These are phyloP conservation scores for Rhyacophila evoluta DNA, from an alignment of 2,888 invertebrate species.

Conservation along the genomic window DNA sequence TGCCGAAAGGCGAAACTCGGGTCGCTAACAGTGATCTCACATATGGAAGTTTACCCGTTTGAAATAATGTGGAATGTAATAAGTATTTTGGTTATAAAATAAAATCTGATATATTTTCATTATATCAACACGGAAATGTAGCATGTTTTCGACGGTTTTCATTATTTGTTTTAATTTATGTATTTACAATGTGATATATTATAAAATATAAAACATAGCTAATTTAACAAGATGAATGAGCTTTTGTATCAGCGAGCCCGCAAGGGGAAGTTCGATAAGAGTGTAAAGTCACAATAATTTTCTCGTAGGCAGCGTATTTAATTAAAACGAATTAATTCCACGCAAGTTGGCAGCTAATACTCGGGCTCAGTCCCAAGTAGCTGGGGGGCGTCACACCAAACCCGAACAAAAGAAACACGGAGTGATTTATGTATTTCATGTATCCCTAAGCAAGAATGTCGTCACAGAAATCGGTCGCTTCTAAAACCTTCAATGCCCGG, in stretches of 20 bases:
- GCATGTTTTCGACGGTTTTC: too few species aligned
- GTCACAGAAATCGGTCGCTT: slow-evolving; percentile 2
- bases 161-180: too few species aligned
- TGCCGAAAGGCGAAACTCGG: too few species aligned
- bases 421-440: slow-evolving; percentile 40
- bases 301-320: slow-evolving; percentile 35
- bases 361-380: slow-evolving; percentile 23
- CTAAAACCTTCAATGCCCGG: slow-evolving; percentile 10
- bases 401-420: slow-evolving; percentile 36
- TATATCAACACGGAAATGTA: too few species aligned
- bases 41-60: too few species aligned
- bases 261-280: slow-evolving; percentile 15
- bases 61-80: too few species aligned
- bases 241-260: not conserved
- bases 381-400: slow-evolving; percentile 30
- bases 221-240: not conserved
- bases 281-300: slow-evolving; percentile 13
- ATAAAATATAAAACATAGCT: not conserved
- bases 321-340: slow-evolving; percentile 50
- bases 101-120: too few species aligned
- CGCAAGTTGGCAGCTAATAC: slow-evolving; percentile 41
- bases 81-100: too few species aligned
- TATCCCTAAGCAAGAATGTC: slow-evolving; percentile 28
- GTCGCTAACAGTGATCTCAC: too few species aligned
- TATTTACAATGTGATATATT: too few species aligned